Evolutionary conservation across 2,797 vertebrate genomes (phyloP).

Genomic region (Sebastes hubbsi): DNA sequence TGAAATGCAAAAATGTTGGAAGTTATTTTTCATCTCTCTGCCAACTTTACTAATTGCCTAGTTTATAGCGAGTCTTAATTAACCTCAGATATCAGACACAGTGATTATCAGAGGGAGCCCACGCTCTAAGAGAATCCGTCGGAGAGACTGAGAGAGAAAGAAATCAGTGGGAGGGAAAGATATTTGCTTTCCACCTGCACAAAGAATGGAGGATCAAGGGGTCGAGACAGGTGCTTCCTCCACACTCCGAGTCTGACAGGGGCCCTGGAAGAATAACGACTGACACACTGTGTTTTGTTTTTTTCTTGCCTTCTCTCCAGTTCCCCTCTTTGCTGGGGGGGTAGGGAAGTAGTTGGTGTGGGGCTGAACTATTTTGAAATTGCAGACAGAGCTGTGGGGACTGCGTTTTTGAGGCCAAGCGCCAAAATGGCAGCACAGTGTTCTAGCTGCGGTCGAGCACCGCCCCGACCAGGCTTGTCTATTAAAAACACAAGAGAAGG

Average conservation of each 20-base stretch:
- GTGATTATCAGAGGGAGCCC: not conserved
- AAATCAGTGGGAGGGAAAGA: slow-evolving; percentile 28
- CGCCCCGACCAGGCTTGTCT: slow-evolving; percentile 78
- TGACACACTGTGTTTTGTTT: slow-evolving; percentile 39
- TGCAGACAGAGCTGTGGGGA: slow-evolving; percentile 73
- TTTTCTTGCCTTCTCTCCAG: slow-evolving; percentile 29
- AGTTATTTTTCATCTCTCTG: not conserved
- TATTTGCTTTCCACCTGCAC: slow-evolving; percentile 73
- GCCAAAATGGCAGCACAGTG: slow-evolving; percentile 77
- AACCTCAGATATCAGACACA: not conserved
- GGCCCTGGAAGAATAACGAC: slow-evolving; percentile 50
- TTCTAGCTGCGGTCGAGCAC: slow-evolving; percentile 83
- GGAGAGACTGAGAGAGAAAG: not conserved
- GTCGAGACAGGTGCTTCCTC: slow-evolving; percentile 76
- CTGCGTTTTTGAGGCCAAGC: slow-evolving; percentile 73
- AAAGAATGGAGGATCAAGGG: slow-evolving; percentile 53
- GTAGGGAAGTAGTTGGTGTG: slow-evolving; percentile 52
- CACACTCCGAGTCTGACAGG: slow-evolving; percentile 37
- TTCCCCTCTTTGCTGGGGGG: slow-evolving; percentile 59
- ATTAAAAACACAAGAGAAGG: slow-evolving; percentile 83
- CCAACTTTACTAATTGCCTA: not conserved
- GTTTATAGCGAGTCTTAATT: not conserved
- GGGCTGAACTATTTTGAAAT: slow-evolving; percentile 74
- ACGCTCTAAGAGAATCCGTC: not conserved
- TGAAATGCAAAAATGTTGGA: not conserved